Evolutionary conservation across 2,113 vertebrate species (phyloP), one percentile per base, ranked within the genome.

Genomic region (Paramormyrops kingsleyae): DNA sequence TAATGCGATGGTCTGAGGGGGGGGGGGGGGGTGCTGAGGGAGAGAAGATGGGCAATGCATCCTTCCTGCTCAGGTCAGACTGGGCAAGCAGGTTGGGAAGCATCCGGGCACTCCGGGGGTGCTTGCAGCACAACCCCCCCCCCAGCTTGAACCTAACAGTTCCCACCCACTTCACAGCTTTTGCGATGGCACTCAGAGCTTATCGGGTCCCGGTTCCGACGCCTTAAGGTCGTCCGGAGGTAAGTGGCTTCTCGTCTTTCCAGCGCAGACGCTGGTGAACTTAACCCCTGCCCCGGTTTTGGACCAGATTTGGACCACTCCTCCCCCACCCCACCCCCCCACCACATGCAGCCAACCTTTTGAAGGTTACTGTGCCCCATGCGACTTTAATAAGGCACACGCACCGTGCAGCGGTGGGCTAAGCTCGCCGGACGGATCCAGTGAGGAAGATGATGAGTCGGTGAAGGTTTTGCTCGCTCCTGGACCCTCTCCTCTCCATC

Each of bases 181-280:
- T 92, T 93, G 91, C 92, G 93, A 91, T 89, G 91, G 44, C 80
- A 84, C 19, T 90, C 59, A 56, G 35, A 90, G 27, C 89, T 93
- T 95, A 95, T 95, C 94, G 90, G 90, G 88, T 89, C 92, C 93
- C 92, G 91, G 94, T 95, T 93, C 93, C 94, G 94, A 96, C 95
- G 95, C 95, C 94, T 94, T 92, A 92, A 95, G 95, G 95, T 95
- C 93, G 39, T 88, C n/a, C 5, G 5, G 35, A 94, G 94, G 94
- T 95, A 94, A 95, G 94, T 93, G 92, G 93, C 95, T 95, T 95
- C 95, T 95, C 94, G 94, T 88, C 86, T 87, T 94, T 92, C 93
- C 90, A 50, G 24, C 46, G 42, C 88, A 83, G 21, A 44, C 87
- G 42, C 47, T 59, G 42, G 94, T 91, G 91, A 91, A 90, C 92